These are phyloP conservation scores for Pentalonia nigronervosa DNA, from an alignment of 1,140 invertebrate genomes.

Conservation along the genomic window DNA sequence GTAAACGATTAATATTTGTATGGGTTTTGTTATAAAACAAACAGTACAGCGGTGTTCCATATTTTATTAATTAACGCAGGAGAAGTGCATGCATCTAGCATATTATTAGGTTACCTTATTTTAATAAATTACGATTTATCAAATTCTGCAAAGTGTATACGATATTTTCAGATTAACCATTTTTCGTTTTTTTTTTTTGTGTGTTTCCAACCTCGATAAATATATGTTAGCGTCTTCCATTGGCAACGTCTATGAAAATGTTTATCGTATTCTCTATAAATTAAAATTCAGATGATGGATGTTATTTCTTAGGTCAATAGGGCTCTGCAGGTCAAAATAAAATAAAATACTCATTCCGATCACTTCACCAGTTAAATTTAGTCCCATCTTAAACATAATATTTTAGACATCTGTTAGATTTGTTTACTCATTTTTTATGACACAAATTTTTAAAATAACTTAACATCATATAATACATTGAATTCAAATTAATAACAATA, in stretches of 20 bases:
- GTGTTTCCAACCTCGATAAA: not conserved
- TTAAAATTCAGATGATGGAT: not conserved
- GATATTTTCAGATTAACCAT: not conserved
- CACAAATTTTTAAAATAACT: not conserved
- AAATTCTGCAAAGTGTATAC: not conserved
- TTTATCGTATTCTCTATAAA: not conserved
- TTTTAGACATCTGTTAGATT: not conserved
- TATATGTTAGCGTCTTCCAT: not conserved
- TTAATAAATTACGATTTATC: not conserved
- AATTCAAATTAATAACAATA: too few species aligned
- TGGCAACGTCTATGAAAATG: not conserved
- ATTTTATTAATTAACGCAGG: not conserved
- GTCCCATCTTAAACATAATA: not conserved
- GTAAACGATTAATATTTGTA: slow-evolving; percentile 17
- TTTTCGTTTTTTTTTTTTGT: not conserved
- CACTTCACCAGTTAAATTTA: not conserved
- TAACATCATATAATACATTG: too few species aligned
- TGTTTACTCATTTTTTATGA: not conserved
- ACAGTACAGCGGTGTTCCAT: not conserved
- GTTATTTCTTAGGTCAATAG: not conserved
- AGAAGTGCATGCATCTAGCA: not conserved
- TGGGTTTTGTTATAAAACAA: not conserved
- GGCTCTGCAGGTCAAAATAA: not conserved
- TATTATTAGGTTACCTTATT: not conserved
- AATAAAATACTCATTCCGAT: not conserved